These are phyloP conservation scores for Chiridota heheva DNA, from an alignment of 35 echinoderm and acorn worm species.

Conservation along the genomic window DNA sequence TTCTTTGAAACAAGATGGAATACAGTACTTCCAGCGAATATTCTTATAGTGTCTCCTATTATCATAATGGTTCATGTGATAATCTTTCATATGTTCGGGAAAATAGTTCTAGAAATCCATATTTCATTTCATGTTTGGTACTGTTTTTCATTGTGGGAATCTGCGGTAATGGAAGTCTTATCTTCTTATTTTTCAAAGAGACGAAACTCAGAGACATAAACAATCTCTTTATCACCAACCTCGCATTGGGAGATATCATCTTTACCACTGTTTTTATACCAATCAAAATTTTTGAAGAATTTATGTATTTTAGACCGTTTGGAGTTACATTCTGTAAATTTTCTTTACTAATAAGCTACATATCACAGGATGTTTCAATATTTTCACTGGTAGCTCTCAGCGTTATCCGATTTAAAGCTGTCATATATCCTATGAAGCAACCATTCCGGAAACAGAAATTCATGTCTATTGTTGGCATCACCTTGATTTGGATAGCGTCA, in stretches of 20 bases:
- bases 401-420: slow-evolving; percentile 21
- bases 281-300: slow-evolving; percentile 5
- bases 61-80: no score
- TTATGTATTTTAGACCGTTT: slow-evolving; percentile 17
- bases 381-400: slow-evolving; percentile 29
- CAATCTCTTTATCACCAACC: slow-evolving; percentile 27
- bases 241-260: slow-evolving; percentile 7
- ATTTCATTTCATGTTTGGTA: not conserved
- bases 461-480: not conserved
- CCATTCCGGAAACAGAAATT: slow-evolving; percentile 6
- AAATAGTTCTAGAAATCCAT: no score
- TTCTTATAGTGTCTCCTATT: no score
- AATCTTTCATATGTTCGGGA: no score
- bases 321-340: slow-evolving; percentile 22
- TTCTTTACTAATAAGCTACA: slow-evolving; percentile 24
- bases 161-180: slow-evolving; percentile 22
- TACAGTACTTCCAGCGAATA: no score
- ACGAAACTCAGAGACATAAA: slow-evolving; percentile 18
- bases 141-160: slow-evolving; percentile 15
- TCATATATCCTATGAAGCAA: slow-evolving; percentile 20
- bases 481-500: slow-evolving; percentile 11
- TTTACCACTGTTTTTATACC: slow-evolving; percentile 28
- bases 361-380: slow-evolving; percentile 34
- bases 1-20: no score
- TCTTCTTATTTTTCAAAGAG: slow-evolving; percentile 15